Base-by-base conservation (phyloP, 2,113 vertebrate genomes). In the Nothobranchius furzeri region DNA sequence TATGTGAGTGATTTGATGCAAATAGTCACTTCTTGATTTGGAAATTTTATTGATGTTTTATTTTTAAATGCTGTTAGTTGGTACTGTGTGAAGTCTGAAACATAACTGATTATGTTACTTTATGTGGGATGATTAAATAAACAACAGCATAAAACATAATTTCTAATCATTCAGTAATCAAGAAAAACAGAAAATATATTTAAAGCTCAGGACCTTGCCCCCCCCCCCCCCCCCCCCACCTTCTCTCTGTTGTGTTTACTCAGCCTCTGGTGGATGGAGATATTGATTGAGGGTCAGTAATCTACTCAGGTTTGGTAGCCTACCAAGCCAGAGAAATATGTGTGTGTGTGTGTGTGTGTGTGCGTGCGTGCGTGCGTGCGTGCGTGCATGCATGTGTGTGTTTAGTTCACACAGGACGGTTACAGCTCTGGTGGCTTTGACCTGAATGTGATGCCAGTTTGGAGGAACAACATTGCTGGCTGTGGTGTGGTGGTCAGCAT, bases 231-330 rank as follows among this genome's bases (percentile, higher is more conserved):
- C 20, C 57, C 52, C 25, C 64, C 56, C 67, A 40, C 73, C 72
- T 73, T 83, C 17, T 4, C 68, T 78, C 48, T 73, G 81, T 70
- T 87, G 68, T 88, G 90, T 92, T 88, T 91, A 94, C 94, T 90
- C 91, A 92, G 91, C 94, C 94, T 94, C 94, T 93, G 90, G 95
- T 94, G 93, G 90, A 92, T 90, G 89, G 88, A 91, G 91, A 91
- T 96, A 96, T 95, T 94, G 95, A 95, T 96, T 82, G 89, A 88
- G 84, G 93, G 91, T 95, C 94, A 95, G 92, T 94, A 95, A 95
- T 95, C 92, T 95, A 93, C 93, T 92, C 90, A 76, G 91, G 93
- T 94, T 93, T 94, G 92, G 93, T 93, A 94, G 92, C 20, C 20
- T 20, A 20, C 20, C 20, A 20, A 20, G 20, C 20, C 20, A 37